Conservation (phyloP, 2,113 vertebrate species). For the Dipodomys merriami region DNA sequence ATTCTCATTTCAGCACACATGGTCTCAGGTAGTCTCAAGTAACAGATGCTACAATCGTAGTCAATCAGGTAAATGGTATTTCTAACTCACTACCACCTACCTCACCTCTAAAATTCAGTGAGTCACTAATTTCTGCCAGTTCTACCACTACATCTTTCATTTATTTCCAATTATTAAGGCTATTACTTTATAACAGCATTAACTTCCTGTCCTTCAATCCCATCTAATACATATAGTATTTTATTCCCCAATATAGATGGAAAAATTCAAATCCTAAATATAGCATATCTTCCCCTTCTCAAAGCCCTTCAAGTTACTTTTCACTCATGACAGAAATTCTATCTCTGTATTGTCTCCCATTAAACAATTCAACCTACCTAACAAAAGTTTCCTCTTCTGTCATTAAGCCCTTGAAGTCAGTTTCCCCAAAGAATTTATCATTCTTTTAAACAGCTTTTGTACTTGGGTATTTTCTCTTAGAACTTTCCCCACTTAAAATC, state of each 20-base stretch:
- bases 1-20: neutral
- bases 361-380: neutral
- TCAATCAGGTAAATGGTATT: no score
- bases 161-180: slow-evolving; percentile 28
- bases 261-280: slow-evolving; percentile 1
- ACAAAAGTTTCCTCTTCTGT: neutral
- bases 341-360: neutral
- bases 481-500: neutral
- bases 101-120: neutral
- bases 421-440: neutral
- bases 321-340: neutral
- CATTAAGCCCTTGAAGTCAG: neutral
- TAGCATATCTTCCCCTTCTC: neutral
- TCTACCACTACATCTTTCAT: neutral
- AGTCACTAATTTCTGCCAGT: neutral
- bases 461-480: neutral
- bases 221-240: neutral
- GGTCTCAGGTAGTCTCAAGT: neutral
- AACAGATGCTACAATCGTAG: neutral
- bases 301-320: neutral
- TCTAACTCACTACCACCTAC: neutral
- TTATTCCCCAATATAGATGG: slow-evolving; percentile 22
- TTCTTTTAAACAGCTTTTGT: neutral
- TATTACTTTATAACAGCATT: neutral
- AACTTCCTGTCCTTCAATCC: neutral